Base-by-base conservation (phyloP, 2,113 vertebrate species). In the Tursiops truncatus region DNA sequence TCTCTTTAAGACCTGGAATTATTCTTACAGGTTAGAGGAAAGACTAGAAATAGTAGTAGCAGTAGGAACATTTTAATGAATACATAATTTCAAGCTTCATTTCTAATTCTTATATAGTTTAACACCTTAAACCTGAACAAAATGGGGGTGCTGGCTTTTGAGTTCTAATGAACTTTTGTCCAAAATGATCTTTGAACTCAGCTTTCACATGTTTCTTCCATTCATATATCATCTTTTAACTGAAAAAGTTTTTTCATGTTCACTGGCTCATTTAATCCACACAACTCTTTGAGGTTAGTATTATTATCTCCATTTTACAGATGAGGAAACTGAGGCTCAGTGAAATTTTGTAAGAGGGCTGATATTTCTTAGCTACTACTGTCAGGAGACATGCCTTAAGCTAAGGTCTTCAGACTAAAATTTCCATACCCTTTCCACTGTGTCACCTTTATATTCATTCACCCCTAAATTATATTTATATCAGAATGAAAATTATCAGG, bases 401-500 rank as follows among this genome's bases (percentile, higher is more conserved):
- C 41, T 31, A 63, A 53, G 3, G 4, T 60, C 56, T 67, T 91
- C 31, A 73, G 82, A 62, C 10, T 94, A 47, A 63, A 87, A 96
- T 38, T 92, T 50, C 31, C 36, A 83, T 50, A 44, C 25, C 8
- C 4, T 95, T 88, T 94, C 21, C 33, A 25, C 50, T 68, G n/a
- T 63, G 21, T n/a, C 17, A 83, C n/a, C 41, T 84, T 96, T 31
- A 44, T 87, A 63, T 83, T 23, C 9, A 73, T 91, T 96, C 25
- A 92, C 5, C 10, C 25, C 9, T n/a, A 80, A 85, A 33, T 47
- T 73, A 10, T 71, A 81, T 84, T 68, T 76, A 81, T 82, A 38
- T 83, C n/a, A 90, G 53, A 88, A 91, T 74, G 25, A 86, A 89
- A 97, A 95, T 17, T 87, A 77, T 12, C 15, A 73, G 74, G 36